Percentiles rank a stretch among this genome's conserved stretches.
Conservation (phyloP, 2,113 vertebrate species). For the Toxotes jaculatrix region DNA sequence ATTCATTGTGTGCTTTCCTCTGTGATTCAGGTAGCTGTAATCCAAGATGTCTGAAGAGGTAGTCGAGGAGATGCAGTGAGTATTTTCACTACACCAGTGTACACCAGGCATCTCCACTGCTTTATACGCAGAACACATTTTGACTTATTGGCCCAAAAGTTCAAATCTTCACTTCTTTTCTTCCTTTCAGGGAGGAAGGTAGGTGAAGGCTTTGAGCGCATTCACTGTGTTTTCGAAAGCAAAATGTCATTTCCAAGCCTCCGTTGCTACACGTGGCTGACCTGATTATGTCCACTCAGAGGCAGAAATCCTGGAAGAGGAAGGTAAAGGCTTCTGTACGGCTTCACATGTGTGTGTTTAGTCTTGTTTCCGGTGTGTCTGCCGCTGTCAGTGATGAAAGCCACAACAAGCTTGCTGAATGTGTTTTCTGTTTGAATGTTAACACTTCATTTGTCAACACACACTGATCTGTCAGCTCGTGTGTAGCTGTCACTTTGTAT, state of each 20-base stretch:
- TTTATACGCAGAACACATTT: slow-evolving; percentile 9
- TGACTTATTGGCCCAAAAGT: background rate
- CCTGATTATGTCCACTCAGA: slow-evolving; percentile 72
- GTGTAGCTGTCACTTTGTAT: slow-evolving; percentile 14
- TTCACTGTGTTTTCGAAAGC: slow-evolving; percentile 14
- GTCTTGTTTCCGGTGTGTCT: slow-evolving; percentile 37
- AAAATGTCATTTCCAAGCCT: slow-evolving; percentile 25
- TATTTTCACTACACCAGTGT: background rate
- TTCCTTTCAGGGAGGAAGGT: slow-evolving; percentile 76
- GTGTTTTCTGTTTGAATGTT: slow-evolving; percentile 39
- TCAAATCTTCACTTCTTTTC: slow-evolving; percentile 9
- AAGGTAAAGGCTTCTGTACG: slow-evolving; percentile 60
- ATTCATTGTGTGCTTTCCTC: slow-evolving; percentile 7
- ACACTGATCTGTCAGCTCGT: slow-evolving; percentile 17
- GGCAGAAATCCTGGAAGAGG: slow-evolving; percentile 41
- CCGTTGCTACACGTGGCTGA: slow-evolving; percentile 35
- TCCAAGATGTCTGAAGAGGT: slow-evolving; percentile 66
- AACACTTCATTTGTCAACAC: slow-evolving; percentile 35
- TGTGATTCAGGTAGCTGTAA: slow-evolving; percentile 31
- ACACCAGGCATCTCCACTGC: background rate
- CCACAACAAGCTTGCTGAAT: background rate
- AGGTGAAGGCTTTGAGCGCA: slow-evolving; percentile 52
- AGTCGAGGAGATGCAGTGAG: slow-evolving; percentile 73
- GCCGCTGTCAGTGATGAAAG: slow-evolving; percentile 51
- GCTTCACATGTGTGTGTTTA: slow-evolving; percentile 18